These are phyloP conservation scores for Euglossa dilemma DNA, from an alignment of 1,140 invertebrate genomes.

Conservation along the genomic window DNA sequence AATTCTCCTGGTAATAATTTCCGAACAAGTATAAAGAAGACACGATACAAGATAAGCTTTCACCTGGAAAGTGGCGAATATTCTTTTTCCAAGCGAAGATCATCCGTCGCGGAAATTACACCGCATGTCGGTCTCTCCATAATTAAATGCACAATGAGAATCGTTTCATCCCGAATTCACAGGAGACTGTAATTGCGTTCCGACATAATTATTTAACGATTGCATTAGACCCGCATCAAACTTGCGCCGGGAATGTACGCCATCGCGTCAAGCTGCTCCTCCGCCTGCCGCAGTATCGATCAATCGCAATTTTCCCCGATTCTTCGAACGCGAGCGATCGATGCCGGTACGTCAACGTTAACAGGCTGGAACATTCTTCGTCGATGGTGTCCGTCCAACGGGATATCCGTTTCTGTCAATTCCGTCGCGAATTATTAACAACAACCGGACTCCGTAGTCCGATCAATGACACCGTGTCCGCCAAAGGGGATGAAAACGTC, in stretches of 20 bases:
- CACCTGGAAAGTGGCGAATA: background rate
- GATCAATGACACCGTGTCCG: no score
- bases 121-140: background rate
- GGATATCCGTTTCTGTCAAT: no score
- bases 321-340: background rate
- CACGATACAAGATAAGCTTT: background rate
- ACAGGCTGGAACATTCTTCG: no score
- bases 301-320: slow-evolving; percentile 1
- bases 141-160: slow-evolving; percentile 36
- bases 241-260: background rate
- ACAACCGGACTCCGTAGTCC: no score
- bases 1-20: no score
- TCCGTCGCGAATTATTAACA: no score
- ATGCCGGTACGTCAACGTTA: background rate
- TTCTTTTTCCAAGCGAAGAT: background rate
- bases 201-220: slow-evolving; percentile 33
- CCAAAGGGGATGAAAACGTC: no score
- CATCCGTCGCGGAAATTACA: slow-evolving; percentile 12
- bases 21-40: background rate
- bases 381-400: no score
- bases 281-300: background rate
- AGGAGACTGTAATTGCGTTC: slow-evolving; percentile 33
- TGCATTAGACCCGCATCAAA: slow-evolving; percentile 31
- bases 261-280: background rate
- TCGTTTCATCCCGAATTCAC: slow-evolving; percentile 19